Evolutionary conservation across 1,140 invertebrate genomes (phyloP).

Genomic region (Sycobia sp.): DNA sequence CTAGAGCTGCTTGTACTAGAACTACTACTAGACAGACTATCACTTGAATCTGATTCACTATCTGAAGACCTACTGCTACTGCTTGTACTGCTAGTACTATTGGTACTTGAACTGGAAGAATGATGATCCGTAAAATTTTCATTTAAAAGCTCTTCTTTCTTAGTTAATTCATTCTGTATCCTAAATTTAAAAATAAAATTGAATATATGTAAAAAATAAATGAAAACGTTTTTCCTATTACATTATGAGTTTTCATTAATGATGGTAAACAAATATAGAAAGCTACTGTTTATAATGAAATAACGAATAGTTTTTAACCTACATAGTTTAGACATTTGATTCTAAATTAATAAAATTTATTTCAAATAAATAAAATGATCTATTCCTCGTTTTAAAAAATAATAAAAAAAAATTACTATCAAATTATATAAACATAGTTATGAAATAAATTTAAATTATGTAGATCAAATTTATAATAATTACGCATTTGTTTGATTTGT

Average conservation of each 20-base stretch:
- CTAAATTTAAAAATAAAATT: conserved; percentile 13
- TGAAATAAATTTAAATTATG: not conserved
- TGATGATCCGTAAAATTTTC: conserved; percentile 44
- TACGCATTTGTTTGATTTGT: conserved; percentile 53
- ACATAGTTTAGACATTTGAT: conserved; percentile 6
- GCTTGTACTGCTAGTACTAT: conserved; percentile 39
- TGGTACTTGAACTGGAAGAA: conserved; percentile 40
- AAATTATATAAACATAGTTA: not conserved
- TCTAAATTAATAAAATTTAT: not conserved
- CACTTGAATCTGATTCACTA: conserved; percentile 32
- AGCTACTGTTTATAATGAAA: too few relatives aligned
- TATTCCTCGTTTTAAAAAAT: too few relatives aligned
- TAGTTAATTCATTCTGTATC: not conserved
- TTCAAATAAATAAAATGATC: not conserved
- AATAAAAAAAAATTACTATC: too few relatives aligned
- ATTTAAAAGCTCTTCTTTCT: conserved; percentile 11
- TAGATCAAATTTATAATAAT: conserved; percentile 15
- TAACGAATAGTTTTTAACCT: too few relatives aligned
- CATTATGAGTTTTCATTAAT: too few relatives aligned
- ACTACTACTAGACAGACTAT: conserved; percentile 31
- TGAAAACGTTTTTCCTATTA: too few relatives aligned
- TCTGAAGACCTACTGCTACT: conserved; percentile 35
- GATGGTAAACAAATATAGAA: too few relatives aligned
- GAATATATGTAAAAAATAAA: too few relatives aligned
- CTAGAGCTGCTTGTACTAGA: conserved; percentile 17